Conservation (phyloP, 2,113 vertebrate species). For the Rana temporaria region DNA sequence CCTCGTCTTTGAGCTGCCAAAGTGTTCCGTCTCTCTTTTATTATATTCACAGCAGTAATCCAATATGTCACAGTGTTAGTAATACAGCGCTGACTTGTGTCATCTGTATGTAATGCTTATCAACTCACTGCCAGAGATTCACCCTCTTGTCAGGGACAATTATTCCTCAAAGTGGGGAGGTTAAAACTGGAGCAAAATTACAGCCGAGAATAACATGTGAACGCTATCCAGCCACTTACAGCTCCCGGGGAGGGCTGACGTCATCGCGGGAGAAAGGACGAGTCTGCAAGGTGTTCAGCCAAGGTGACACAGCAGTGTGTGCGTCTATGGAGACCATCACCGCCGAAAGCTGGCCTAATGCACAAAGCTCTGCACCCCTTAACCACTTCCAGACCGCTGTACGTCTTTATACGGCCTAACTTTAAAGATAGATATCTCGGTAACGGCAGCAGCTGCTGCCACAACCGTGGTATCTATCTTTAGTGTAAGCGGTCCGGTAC, state of each 20-base stretch:
- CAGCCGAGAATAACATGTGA: slow-evolving; percentile 75
- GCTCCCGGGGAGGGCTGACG: slow-evolving; percentile 68
- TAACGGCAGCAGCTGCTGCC: no score
- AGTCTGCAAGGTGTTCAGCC: not conserved
- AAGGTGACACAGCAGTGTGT: slow-evolving; percentile 7
- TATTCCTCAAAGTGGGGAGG: slow-evolving; percentile 88
- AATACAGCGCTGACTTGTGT: slow-evolving; percentile 95
- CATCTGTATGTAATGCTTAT: slow-evolving; percentile 99
- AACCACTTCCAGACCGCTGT: no score
- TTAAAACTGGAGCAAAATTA: slow-evolving; percentile 81
- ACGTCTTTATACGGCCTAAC: no score
- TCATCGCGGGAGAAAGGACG: slow-evolving; percentile 65
- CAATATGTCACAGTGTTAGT: slow-evolving; percentile 92
- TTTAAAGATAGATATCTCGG: no score
- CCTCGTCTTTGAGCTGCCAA: slow-evolving; percentile 89
- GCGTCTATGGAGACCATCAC: not conserved
- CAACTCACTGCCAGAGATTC: slow-evolving; percentile 93
- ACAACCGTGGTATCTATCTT: no score
- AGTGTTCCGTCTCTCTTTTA: slow-evolving; percentile 94
- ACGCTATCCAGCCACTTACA: slow-evolving; percentile 69
- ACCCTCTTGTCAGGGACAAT: slow-evolving; percentile 97
- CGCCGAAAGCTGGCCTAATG: no score
- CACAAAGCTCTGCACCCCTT: not conserved
- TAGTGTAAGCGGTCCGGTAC: no score
- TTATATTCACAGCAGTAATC: slow-evolving; percentile 98